Percentiles rank a stretch among this genome's conserved stretches.
These are phyloP conservation scores for Dinothrombium tinctorium DNA, from an alignment of 1,140 invertebrate genomes.

Conservation along the genomic window DNA sequence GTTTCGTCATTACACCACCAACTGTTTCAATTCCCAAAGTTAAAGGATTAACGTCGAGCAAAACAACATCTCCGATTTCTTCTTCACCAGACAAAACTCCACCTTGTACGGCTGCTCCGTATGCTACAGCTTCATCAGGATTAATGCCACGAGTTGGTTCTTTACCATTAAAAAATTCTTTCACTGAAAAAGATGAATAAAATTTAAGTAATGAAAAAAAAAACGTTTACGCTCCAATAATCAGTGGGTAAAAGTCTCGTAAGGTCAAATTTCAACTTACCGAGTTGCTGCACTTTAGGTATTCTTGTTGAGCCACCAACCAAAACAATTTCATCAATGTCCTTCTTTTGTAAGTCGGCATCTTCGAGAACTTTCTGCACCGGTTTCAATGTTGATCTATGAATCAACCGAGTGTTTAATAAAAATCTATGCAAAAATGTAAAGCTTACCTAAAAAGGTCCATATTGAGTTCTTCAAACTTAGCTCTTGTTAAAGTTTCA, in stretches of 20 bases:
- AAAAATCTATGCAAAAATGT: too few relatives aligned
- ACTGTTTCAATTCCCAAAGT: conserved; percentile 99
- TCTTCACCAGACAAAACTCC: conserved; percentile 40
- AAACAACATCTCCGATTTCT: conserved; percentile 52
- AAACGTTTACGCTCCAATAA: not conserved
- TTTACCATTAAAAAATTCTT: conserved; percentile 95
- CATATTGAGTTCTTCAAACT: conserved; percentile 99
- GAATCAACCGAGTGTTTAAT: too few relatives aligned
- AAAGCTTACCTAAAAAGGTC: conserved; percentile 91
- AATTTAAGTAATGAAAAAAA: too few relatives aligned
- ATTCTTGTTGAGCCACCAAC: conserved; percentile 98
- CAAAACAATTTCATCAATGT: conserved; percentile 94
- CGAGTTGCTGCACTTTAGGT: conserved; percentile 94
- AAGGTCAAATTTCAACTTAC: too few relatives aligned
- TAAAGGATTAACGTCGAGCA: conserved; percentile 90
- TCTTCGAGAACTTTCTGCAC: conserved; percentile 96
- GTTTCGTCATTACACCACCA: conserved; percentile 97
- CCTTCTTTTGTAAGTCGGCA: conserved; percentile 94
- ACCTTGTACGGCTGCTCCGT: conserved; percentile 95
- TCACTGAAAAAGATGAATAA: conserved; percentile 38
- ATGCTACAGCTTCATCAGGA: conserved; percentile 92
- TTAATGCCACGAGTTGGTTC: conserved; percentile 95
- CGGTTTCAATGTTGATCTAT: conserved; percentile 90
- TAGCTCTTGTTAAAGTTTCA: conserved; percentile 83
- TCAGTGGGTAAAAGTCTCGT: not conserved